Evolutionary conservation across 2,797 vertebrate species (phyloP).

Genomic region (Amniataba percoides): DNA sequence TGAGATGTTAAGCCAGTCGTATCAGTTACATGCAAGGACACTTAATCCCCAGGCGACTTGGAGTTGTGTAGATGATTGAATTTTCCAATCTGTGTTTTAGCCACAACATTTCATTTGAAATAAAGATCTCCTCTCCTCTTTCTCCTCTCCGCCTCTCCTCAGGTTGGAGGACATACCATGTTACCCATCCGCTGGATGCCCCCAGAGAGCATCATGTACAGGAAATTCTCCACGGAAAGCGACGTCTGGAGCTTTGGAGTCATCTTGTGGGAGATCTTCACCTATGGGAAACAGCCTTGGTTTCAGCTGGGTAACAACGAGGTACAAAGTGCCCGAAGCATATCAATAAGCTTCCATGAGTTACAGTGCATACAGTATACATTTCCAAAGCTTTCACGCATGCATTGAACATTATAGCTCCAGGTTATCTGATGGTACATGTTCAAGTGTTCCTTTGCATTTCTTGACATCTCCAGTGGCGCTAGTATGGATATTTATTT

Average conservation of each 20-base stretch:
- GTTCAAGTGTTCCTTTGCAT: not conserved
- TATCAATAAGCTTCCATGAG: slow-evolving; percentile 20
- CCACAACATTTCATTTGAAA: slow-evolving; percentile 28
- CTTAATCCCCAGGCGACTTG: slow-evolving; percentile 61
- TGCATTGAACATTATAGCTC: slow-evolving; percentile 18
- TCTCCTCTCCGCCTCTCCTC: slow-evolving; percentile 15
- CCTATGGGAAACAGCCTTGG: slow-evolving; percentile 99
- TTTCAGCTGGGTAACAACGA: slow-evolving; percentile 99
- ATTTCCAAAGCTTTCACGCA: slow-evolving; percentile 7
- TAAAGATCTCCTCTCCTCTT: slow-evolving; percentile 25
- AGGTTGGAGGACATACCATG: slow-evolving; percentile 99
- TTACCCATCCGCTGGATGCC: slow-evolving; percentile 99
- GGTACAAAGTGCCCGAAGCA: slow-evolving; percentile 81
- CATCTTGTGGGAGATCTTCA: slow-evolving; percentile 99
- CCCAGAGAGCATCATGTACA: slow-evolving; percentile 99
- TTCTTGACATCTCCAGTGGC: slow-evolving; percentile 2
- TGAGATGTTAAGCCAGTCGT: slow-evolving; percentile 57
- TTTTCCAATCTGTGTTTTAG: slow-evolving; percentile 48
- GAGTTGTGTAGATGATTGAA: slow-evolving; percentile 50
- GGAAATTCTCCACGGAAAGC: slow-evolving; percentile 98
- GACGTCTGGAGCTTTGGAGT: slow-evolving; percentile 99
- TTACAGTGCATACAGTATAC: not conserved
- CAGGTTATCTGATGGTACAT: slow-evolving; percentile 10
- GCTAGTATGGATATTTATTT: slow-evolving; percentile 23
- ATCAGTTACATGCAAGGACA: slow-evolving; percentile 64